Base-by-base conservation (phyloP, 2,797 vertebrate genomes). In the Anguilla marmorata region DNA sequence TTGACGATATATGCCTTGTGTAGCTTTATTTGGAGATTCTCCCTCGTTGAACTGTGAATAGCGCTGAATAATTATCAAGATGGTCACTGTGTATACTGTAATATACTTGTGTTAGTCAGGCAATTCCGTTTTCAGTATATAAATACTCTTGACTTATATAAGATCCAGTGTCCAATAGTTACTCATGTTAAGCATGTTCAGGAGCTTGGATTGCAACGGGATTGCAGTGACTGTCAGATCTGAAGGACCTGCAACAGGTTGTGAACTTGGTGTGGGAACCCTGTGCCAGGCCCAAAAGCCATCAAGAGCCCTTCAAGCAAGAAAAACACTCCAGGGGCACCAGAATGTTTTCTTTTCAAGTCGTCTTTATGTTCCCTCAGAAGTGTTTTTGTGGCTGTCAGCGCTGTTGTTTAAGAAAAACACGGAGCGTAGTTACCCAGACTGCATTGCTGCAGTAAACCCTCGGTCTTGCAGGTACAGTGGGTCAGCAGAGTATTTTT, bases 161-260 rank as follows among this genome's bases (percentile, higher is more conserved):
- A 72, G 11, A 72, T 72, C 69, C 69, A 33, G 8, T 11, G 69
- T 72, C 69, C 69, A 72, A 30, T 2, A 11, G 60, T n/a, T n/a
- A 66, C 60, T 7, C 24, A 24, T 6, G 21, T 66, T 24, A 33
- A 72, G 66, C 33, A 11, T 74, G 69, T 19, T 79, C 14, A 16
- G 3, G 16, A 8, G 66, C 21, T 6, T 54, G 21, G 54, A 85
- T 12, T n/a, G 12, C 52, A 14, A 27, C 30, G 4, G 52, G 6
- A 0, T 14, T 54, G 82, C 27, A 11, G 21, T 69, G 58, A 8
- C 27, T 56, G 50, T 87, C 86, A 79, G 84, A 27, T 56, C 76
- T 86, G 86, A 69, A 80, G 14, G 63, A 27, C 48, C 85, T 2
- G 85, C 66, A 74, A 58, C 72, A 58, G 86, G 86, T 87, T 87